Base-by-base conservation (phyloP, 64 coral and sea anemone species). In the Pachyseris speciosa region DNA sequence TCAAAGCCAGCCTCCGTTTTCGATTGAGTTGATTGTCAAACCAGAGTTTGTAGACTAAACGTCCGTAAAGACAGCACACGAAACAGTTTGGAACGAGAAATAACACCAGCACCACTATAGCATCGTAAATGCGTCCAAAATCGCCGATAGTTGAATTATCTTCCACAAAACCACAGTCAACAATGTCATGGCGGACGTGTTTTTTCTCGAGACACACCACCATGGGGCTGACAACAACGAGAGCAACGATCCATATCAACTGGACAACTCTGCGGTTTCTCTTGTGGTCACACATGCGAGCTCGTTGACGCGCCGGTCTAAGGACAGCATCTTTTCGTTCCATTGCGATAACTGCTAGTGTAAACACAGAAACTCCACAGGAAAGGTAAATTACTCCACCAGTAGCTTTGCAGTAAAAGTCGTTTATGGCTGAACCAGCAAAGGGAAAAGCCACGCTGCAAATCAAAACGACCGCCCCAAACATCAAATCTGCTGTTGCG, bases 331-430 rank as follows among this genome's bases (percentile, higher is more conserved):
- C 44, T 32, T 73, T 72, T 84, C 89, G 83, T 57, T 91, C 78
- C 16, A 91, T 5, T n/a, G 89, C 64, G 22, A 91, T 91, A 31
- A 43, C 67, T 0, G 64, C 66, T 8, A 91, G 50, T 7, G 89
- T 91, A n/a, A 51, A 67, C 2, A 91, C 89, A 47, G 89, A 91
- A 22, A 83, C 78, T 25, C 89, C 78, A 27, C 89, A 91, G 24
- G 76, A 69, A 1, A 69, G 52, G 25, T 84, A 91, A 7, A 84
- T 27, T 36, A 70, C 80, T 37, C 89, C 89, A 16, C 89, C 89
- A 2, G 78, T 83, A 17, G 64, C 43, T 22, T 91, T 84, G 52
- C 89, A 91, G 67, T 91, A 91, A 7, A 70, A 47, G 70, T 72
- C 78, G 28, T 47, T 91, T 4, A 81, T 71, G n/a, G 49, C 4